phyloP scores from a whole-genome alignment of 2,888 invertebrate species.

The Thymelicus acteon region DNA sequence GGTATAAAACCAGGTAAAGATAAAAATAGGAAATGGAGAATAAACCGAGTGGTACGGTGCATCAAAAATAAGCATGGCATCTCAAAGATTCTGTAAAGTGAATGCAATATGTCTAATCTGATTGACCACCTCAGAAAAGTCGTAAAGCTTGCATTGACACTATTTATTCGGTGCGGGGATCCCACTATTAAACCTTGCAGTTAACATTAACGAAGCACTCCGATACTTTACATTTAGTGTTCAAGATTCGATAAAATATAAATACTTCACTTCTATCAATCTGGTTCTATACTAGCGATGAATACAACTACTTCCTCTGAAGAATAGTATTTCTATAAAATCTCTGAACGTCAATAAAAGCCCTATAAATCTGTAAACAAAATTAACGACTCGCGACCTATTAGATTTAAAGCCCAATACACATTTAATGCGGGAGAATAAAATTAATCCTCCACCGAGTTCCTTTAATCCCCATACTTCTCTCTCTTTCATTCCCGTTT shows the following conservation, averaged over 20 bases:
- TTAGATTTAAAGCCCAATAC: constrained; percentile 67
- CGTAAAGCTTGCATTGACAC: not conserved
- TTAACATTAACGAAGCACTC: not conserved
- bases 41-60: not conserved
- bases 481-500: constrained; percentile 57
- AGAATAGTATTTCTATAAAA: constrained; percentile 39
- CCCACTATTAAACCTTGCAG: not conserved
- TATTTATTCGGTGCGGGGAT: not conserved
- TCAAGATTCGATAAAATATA: constrained; percentile 1
- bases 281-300: not conserved
- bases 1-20: no score
- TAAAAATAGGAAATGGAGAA: not conserved
- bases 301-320: constrained; percentile 6
- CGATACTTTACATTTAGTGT: not conserved
- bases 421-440: constrained; percentile 70
- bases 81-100: not conserved
- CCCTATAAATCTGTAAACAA: constrained; percentile 63
- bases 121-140: constrained; percentile 3
- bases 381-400: constrained; percentile 66
- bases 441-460: constrained; percentile 70
- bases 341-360: constrained; percentile 47
- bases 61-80: not conserved
- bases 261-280: not conserved
- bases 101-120: not conserved
- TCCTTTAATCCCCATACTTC: constrained; percentile 68